Evolutionary conservation across 2,888 invertebrate genomes (phyloP), one percentile per base, ranked within the genome.

Genomic region (Troglohyphantes excavatus): DNA sequence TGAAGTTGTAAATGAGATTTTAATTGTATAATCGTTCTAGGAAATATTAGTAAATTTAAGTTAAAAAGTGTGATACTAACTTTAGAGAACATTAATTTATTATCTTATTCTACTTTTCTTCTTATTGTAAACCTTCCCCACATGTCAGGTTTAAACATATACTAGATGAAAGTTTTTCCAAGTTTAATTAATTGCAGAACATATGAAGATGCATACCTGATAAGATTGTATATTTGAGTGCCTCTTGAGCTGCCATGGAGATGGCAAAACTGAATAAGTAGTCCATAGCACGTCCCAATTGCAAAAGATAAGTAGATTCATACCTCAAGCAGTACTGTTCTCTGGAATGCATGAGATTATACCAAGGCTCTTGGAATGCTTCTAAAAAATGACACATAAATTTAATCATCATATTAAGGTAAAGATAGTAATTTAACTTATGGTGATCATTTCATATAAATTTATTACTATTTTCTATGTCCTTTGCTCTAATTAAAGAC

Each of bases 261-360:
- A 95, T 94, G 29, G 95, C 95, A 92, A 95, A 94, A 90, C 94
- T 94, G 84, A 95, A 93, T 73, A 96, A 93, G 91, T 95, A 95
- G 91, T 95, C 95, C 92, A 96, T 94, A 17, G 95, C 95, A 91
- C 94, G 93, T 17, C 95, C 95, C 76, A 95, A 93, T 92, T 95
- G 94, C 39, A 94, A 92, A 13, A 95, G 93, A 92, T 95, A 95
- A n/a, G 89, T 94, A 13, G 95, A 95, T 93, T 96, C 96, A 93
- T 95, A 96, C 91, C 95, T 94, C 11, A 96, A 93, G 89, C 95
- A 95, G 93, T 96, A 96, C 93, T 96, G 96, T 92, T 96, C 96
- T 81, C 94, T 93, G 2, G 95, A 95, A 91, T 95, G 93, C 68
- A 94, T 93, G 86, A 96, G 92, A 91, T 94, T 94, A 88, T 94